These are phyloP conservation scores for Trochalopteron elliotii DNA, from an alignment of 2,113 vertebrate genomes.

Conservation along the genomic window DNA sequence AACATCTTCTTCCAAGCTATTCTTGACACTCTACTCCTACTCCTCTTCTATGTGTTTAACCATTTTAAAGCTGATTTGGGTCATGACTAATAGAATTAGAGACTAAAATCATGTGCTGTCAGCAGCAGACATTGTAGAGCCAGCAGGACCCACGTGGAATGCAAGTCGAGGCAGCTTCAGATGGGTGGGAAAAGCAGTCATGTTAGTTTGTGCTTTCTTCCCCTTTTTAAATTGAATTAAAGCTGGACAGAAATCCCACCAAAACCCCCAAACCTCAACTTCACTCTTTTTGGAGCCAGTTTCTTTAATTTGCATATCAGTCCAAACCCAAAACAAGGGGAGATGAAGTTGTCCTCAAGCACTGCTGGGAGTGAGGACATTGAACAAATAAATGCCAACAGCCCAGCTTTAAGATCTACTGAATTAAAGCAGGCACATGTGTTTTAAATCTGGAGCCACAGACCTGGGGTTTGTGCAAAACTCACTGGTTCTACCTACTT, in stretches of 20 bases:
- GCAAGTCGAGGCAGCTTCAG: background rate
- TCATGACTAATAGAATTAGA: slow-evolving; percentile 62
- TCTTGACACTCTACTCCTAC: slow-evolving; percentile 51
- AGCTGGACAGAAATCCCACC: background rate
- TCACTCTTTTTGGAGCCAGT: background rate
- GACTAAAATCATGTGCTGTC: slow-evolving; percentile 24
- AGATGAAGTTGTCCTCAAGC: background rate
- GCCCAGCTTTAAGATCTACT: background rate
- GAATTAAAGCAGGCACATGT: background rate
- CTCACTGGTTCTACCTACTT: background rate
- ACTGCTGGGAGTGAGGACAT: background rate
- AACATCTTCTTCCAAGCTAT: slow-evolving; percentile 65
- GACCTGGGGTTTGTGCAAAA: background rate
- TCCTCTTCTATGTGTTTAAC: slow-evolving; percentile 61
- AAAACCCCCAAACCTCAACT: background rate
- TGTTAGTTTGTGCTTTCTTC: background rate
- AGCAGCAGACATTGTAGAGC: background rate
- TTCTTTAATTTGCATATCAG: background rate
- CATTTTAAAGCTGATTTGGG: slow-evolving; percentile 62
- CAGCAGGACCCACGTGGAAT: background rate
- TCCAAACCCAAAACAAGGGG: background rate
- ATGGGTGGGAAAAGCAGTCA: background rate
- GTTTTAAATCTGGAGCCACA: background rate
- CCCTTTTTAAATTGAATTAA: background rate
- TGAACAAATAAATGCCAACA: background rate